Evolutionary conservation across 2,888 invertebrate genomes (phyloP).

Genomic region (Nemapogon koenigi): DNA sequence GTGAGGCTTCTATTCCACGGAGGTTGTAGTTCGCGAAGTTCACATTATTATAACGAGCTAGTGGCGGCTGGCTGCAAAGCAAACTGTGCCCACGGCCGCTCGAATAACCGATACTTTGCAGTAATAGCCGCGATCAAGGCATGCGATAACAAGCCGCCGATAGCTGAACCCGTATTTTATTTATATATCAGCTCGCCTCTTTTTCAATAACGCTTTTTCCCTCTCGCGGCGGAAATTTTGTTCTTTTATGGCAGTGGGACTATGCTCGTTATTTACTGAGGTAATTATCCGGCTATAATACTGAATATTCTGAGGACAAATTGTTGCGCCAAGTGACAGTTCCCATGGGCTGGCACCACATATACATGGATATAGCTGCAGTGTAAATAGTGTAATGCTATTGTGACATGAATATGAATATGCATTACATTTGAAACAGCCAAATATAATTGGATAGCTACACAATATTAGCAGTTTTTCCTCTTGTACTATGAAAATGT

Average conservation of each 20-base stretch:
- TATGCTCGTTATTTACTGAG: slow-evolving; percentile 54
- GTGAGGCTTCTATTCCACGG: slow-evolving; percentile 34
- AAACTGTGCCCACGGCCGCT: slow-evolving; percentile 56
- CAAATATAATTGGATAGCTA: too few relatives aligned
- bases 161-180: slow-evolving; percentile 66
- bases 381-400: too few relatives aligned
- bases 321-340: slow-evolving; percentile 37
- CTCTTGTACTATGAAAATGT: slow-evolving; percentile 10
- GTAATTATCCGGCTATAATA: slow-evolving; percentile 51
- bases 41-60: slow-evolving; percentile 64
- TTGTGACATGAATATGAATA: too few relatives aligned
- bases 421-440: too few relatives aligned
- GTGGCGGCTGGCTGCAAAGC: slow-evolving; percentile 47
- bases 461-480: too few relatives aligned
- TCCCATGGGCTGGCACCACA: slow-evolving; percentile 29
- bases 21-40: slow-evolving; percentile 57
- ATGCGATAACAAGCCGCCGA: slow-evolving; percentile 66
- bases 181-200: slow-evolving; percentile 60
- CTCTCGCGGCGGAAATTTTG: slow-evolving; percentile 53
- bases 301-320: slow-evolving; percentile 48
- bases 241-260: slow-evolving; percentile 49
- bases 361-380: too few relatives aligned
- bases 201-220: slow-evolving; percentile 63
- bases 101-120: slow-evolving; percentile 57
- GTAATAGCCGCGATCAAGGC: slow-evolving; percentile 57